Evolutionary conservation across 2,888 invertebrate genomes (phyloP).

Genomic region (Phaedon cochleariae): DNA sequence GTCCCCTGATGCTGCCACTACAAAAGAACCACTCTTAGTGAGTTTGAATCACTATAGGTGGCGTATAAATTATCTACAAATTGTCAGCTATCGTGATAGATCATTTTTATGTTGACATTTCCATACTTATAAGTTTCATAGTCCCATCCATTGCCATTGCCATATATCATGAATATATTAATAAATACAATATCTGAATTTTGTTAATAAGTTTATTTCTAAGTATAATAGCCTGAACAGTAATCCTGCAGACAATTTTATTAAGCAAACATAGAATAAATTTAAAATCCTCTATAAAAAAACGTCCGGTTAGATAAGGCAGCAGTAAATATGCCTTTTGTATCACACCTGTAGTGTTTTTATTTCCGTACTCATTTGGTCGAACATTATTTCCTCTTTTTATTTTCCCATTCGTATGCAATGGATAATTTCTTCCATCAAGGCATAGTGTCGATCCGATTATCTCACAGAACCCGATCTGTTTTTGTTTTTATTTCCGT

Average conservation of each 20-base stretch:
- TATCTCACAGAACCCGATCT: not conserved
- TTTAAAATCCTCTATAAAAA: not conserved
- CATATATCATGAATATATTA: not conserved
- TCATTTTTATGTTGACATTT: not conserved
- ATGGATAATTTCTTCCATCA: not conserved
- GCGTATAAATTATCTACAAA: not conserved
- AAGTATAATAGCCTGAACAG: not conserved
- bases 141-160: too few species aligned
- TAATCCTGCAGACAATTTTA: not conserved
- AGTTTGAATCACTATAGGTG: not conserved
- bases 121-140: not conserved
- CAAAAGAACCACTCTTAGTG: too few species aligned
- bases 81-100: not conserved
- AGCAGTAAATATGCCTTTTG: not conserved
- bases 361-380: not conserved
- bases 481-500: not conserved
- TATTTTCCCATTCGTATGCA: not conserved
- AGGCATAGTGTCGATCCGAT: not conserved
- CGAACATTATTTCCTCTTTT: not conserved
- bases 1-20: too few species aligned
- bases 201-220: not conserved
- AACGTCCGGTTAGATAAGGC: not conserved
- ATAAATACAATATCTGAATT: not conserved
- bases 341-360: not conserved
- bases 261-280: not conserved